Evolutionary conservation across 2,797 vertebrate genomes (phyloP).

Genomic region (Melanotaenia maccullochi): DNA sequence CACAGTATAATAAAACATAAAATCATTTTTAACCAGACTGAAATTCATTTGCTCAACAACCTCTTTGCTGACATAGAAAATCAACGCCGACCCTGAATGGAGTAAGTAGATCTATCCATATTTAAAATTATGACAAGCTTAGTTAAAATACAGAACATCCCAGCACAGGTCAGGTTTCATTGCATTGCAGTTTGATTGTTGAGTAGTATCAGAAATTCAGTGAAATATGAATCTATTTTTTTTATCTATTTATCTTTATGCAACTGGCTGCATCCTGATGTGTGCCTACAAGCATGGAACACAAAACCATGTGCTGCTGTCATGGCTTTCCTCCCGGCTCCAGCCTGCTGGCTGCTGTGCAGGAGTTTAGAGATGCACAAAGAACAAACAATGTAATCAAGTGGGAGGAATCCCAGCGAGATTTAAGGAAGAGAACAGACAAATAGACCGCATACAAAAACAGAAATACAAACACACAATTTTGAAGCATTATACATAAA

Average conservation of each 20-base stretch:
- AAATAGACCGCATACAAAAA: conserved; percentile 16
- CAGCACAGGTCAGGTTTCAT: not conserved
- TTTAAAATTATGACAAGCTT: not conserved
- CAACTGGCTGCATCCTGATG: conserved; percentile 3
- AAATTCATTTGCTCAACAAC: not conserved
- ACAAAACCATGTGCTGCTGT: conserved; percentile 18
- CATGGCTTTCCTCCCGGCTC: conserved; percentile 32
- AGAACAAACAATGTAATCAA: conserved; percentile 51
- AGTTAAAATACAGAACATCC: not conserved
- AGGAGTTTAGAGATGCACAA: conserved; percentile 25
- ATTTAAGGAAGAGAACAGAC: conserved; percentile 19
- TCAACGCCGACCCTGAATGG: not conserved
- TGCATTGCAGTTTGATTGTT: not conserved
- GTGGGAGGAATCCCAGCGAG: conserved; percentile 45
- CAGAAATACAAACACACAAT: conserved; percentile 7
- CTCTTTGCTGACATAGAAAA: not conserved
- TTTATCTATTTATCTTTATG: not conserved
- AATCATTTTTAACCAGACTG: not conserved
- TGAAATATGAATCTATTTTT: not conserved
- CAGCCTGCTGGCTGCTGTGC: conserved; percentile 16
- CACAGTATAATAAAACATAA: not conserved
- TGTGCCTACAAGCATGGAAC: conserved; percentile 1
- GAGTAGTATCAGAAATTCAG: not conserved
- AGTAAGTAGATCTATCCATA: not conserved
- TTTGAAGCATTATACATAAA: not conserved